Evolutionary conservation across 2,797 vertebrate species (phyloP), one percentile per base, ranked within the genome.

Genomic region (Brachyrhaphis roseni): DNA sequence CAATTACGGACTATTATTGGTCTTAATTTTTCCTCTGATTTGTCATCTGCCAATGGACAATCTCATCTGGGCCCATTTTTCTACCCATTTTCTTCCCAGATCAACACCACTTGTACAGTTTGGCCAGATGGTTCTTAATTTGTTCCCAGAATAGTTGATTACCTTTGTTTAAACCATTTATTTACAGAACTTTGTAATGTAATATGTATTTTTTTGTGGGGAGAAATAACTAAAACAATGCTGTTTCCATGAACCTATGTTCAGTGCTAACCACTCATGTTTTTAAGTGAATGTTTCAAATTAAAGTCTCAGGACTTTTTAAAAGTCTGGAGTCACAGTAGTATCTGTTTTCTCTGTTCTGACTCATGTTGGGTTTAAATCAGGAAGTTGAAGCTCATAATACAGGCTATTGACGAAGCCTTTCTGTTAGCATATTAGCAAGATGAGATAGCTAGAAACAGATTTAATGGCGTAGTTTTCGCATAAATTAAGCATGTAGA

Each of bases 401-500:
- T 23, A 5, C 16, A 66, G 34, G 1, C 8, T 66, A 39, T 39
- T 66, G 34, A 39, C 3, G 34, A 62, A 62, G 34, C 62, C 34
- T 5, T 66, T 18, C 8, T 23, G 36, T 26, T 66, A 23, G 18
- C 64, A 66, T 39, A 4, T 11, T 66, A 23, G 36, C 34, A 20
- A 66, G 64, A 39, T 31, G 34, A 5, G 16, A 12, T 15, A 10
- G 31, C 34, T 39, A 4, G 1, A 66, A 66, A 23, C 18, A 39
- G 62, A 66, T 39, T 23, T 4, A 5, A 39, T 66, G 62, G 18
- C 0, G 18, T 5, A 39, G 18, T 36, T 39, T 66, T 66, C 59
- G 41, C 43, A 78, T 23, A 47, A 78, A 78, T 72, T 34, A 78
- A 31, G 16, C 53, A 45, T 43, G 23, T 12, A 59, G 74, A 45